Base-by-base conservation (phyloP, 2,113 vertebrate species). In the Apaloderma vittatum region DNA sequence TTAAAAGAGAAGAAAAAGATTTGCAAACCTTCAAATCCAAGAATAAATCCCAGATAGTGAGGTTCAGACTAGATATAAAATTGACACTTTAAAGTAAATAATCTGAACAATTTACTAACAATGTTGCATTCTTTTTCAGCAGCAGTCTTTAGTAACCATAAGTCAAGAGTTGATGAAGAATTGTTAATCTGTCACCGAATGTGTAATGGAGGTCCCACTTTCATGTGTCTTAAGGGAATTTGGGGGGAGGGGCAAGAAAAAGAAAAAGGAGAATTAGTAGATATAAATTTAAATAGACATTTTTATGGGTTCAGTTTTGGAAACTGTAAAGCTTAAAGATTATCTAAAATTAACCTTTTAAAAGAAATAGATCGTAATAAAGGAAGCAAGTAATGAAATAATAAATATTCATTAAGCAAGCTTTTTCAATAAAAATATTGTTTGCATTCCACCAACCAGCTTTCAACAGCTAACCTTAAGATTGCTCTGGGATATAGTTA, bases 161-260 rank as follows among this genome's bases (percentile, higher is more conserved):
- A 87, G 16, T 37, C 12, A 61, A 11, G 11, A 76, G 54, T 1
- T 70, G 11, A 70, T 37, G 57, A 72, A 75, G 8, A 71, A 23
- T 11, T 58, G 26, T 27, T 55, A 21, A 43, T 76, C 14, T 83
- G 3, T 67, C 45, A 36, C 11, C 68, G 34, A 77, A 58, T 26
- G 10, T 20, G 12, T 19, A 65, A 65, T 20, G 23, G 11, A 61
- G 5, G 40, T 61, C 4, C 6, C 3, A n/a, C 10, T 80, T 86
- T 45, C 24, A 23, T 40, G 19, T 37, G 12, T 37, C 40, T 67
- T 77, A 72, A 27, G 18, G 68, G 10, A 26, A 58, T 52, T 49
- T 45, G 6, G 45, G 32, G 22, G 1, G 1, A 4, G 6, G 45
- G 32, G 24, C 1, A 1, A 4, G 9, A 17, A 5, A 1, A 2